phyloP scores from a whole-genome alignment of 2,797 vertebrate genomes.

The Ctenopoma multispine region DNA sequence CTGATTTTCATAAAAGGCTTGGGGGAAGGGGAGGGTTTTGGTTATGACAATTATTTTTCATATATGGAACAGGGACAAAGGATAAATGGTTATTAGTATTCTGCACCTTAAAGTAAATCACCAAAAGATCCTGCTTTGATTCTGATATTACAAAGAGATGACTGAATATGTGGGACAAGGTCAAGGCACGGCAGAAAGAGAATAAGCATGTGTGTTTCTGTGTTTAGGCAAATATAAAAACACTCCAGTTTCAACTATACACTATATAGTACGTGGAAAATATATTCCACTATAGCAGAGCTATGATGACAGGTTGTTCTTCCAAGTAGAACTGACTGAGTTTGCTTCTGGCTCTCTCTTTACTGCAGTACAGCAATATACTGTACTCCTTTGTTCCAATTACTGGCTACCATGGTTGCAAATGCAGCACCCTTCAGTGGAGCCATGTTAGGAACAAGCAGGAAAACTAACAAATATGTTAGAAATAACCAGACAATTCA shows the following conservation, averaged over 20 bases:
- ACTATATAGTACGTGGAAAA: neutral
- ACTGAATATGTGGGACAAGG: constrained; percentile 32
- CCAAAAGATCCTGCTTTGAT: constrained; percentile 65
- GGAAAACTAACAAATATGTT: constrained; percentile 1
- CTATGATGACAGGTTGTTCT: constrained; percentile 17
- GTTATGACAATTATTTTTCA: constrained; percentile 84
- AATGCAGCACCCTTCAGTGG: constrained; percentile 28
- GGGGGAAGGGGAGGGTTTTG: constrained; percentile 56
- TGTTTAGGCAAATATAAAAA: constrained; percentile 7
- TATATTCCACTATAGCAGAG: neutral
- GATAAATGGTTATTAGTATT: constrained; percentile 81
- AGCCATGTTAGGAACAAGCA: constrained; percentile 18
- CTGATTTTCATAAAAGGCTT: constrained; percentile 86
- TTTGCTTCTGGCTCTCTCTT: constrained; percentile 28
- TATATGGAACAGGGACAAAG: constrained; percentile 79
- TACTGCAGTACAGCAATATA: neutral
- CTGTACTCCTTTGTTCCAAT: constrained; percentile 52
- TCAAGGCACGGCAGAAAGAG: constrained; percentile 8
- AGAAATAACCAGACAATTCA: neutral
- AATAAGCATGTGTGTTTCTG: neutral
- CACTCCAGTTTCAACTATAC: neutral
- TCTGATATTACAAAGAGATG: constrained; percentile 58
- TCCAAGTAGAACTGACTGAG: constrained; percentile 44
- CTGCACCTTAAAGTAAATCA: constrained; percentile 69
- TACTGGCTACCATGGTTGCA: constrained; percentile 40